These are phyloP conservation scores for Sinocyclocheilus anophthalmus DNA, from an alignment of 2,113 vertebrate species.

Conservation along the genomic window DNA sequence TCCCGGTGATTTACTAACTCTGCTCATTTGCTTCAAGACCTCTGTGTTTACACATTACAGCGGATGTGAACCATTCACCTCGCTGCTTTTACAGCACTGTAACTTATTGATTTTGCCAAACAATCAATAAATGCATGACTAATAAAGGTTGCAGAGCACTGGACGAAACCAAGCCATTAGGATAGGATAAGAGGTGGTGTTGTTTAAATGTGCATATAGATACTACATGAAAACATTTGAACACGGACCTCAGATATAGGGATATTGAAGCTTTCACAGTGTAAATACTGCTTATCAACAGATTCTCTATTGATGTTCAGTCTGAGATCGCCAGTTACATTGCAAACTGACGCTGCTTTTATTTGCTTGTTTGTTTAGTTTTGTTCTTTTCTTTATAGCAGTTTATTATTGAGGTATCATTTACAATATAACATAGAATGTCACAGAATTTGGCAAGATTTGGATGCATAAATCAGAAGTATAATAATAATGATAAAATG, in stretches of 20 bases:
- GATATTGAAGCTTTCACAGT: no score
- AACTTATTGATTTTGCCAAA: neutral
- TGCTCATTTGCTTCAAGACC: neutral
- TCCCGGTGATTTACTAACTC: neutral
- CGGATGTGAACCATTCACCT: neutral
- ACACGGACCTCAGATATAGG: neutral
- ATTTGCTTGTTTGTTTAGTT: no score
- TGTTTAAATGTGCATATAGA: neutral
- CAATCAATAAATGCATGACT: neutral
- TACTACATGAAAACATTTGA: neutral
- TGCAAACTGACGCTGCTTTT: no score
- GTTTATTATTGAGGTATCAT: no score
- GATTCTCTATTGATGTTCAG: no score
- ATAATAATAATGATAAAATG: no score
- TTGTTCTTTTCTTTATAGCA: no score
- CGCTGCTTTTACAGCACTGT: neutral
- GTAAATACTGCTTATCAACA: no score
- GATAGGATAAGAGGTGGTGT: neutral
- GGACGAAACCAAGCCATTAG: neutral
- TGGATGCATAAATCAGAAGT: no score
- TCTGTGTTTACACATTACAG: neutral
- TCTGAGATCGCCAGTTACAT: no score
- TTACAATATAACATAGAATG: no score
- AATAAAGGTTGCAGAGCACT: neutral
- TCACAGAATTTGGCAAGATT: no score